phyloP scores from a whole-genome alignment of 1,140 invertebrate species.

The Acromyrmex charruanus region DNA sequence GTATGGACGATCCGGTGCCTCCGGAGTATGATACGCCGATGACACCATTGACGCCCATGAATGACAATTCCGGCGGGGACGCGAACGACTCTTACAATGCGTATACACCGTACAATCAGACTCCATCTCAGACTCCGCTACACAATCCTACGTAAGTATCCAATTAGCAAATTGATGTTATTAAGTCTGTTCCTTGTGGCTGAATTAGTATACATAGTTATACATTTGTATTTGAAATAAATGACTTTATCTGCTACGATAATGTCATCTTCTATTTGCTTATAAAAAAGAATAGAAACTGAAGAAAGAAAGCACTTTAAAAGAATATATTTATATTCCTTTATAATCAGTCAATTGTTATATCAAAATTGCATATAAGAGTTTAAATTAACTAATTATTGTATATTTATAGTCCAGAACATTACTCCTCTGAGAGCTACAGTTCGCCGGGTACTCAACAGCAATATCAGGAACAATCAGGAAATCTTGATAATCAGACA shows the following conservation, averaged over 20 bases:
- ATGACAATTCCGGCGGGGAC: slow-evolving; percentile 86
- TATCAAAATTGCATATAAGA: too few relatives aligned
- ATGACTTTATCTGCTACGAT: too few relatives aligned
- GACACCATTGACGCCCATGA: slow-evolving; percentile 92
- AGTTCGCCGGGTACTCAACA: slow-evolving; percentile 82
- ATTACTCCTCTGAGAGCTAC: slow-evolving; percentile 84
- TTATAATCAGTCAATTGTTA: too few relatives aligned
- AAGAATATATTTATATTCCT: too few relatives aligned
- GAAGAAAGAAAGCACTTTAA: too few relatives aligned
- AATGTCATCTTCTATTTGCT: too few relatives aligned
- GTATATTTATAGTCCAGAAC: slow-evolving; percentile 77
- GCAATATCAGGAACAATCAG: slow-evolving; percentile 82
- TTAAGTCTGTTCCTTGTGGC: too few relatives aligned
- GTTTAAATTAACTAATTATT: too few relatives aligned
- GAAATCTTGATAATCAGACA: slow-evolving; percentile 78
- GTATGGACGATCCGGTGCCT: slow-evolving; percentile 95
- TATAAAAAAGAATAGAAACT: too few relatives aligned
- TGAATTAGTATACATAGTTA: too few relatives aligned
- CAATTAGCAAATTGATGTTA: neutral
- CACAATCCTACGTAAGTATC: slow-evolving; percentile 84
- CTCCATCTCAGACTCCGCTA: slow-evolving; percentile 83
- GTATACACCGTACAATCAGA: slow-evolving; percentile 84
- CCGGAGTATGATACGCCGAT: slow-evolving; percentile 94
- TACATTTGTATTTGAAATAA: too few relatives aligned
- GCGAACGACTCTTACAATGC: slow-evolving; percentile 85